Conservation (phyloP, 2,888 invertebrate species). For the Drosophila trichaetosa region DNA sequence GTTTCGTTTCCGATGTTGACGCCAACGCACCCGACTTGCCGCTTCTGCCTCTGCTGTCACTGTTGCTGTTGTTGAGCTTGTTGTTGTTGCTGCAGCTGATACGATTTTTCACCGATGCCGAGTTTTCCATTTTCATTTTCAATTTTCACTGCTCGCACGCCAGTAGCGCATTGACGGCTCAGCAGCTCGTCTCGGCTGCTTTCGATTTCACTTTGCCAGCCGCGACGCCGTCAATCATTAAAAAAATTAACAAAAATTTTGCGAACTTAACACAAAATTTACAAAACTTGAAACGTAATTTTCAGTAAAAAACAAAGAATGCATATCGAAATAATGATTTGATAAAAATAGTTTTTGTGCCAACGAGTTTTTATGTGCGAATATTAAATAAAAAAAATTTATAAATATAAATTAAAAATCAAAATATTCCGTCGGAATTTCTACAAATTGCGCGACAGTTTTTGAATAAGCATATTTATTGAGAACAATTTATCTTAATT, state of each 20-base stretch:
- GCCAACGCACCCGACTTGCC: slow-evolving; percentile 73
- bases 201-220: slow-evolving; percentile 55
- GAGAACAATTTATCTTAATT: slow-evolving; percentile 15
- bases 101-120: slow-evolving; percentile 70
- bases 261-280: slow-evolving; percentile 5
- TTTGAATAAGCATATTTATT: slow-evolving; percentile 23
- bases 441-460: slow-evolving; percentile 19
- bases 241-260: slow-evolving; percentile 23
- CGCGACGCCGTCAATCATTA: slow-evolving; percentile 29
- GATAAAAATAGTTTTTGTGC: slow-evolving; percentile 10
- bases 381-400: not conserved
- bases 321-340: slow-evolving; percentile 14
- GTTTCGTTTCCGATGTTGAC: slow-evolving; percentile 60
- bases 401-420: not conserved
- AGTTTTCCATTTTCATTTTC: slow-evolving; percentile 80
- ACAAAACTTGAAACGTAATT: slow-evolving; percentile 6
- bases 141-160: slow-evolving; percentile 81
- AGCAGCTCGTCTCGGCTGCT: slow-evolving; percentile 82
- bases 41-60: slow-evolving; percentile 35
- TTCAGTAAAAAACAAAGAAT: slow-evolving; percentile 3
- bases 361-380: slow-evolving; percentile 10
- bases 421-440: slow-evolving; percentile 56
- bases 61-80: slow-evolving; percentile 10
- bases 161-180: slow-evolving; percentile 84
- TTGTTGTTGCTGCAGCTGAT: slow-evolving; percentile 34